Evolutionary conservation across 2,797 vertebrate genomes (phyloP).

Genomic region (Pagetopsis macropterus): DNA sequence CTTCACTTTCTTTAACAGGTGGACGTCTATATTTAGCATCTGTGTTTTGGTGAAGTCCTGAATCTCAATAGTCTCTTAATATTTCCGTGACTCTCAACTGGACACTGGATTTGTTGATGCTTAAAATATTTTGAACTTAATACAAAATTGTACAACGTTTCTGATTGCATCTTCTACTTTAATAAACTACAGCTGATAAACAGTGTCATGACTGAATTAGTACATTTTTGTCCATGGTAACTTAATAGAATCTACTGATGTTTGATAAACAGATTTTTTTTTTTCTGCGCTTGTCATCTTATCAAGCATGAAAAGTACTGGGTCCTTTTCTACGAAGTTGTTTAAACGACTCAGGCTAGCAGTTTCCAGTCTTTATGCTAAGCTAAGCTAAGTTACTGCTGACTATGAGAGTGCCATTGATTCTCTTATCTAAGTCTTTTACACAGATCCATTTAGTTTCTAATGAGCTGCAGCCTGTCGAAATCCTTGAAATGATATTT

Average conservation of each 20-base stretch:
- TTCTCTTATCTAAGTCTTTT: background rate
- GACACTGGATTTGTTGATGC: slow-evolving; percentile 6
- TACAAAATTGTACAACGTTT: background rate
- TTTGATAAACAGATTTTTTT: background rate
- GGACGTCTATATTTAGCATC: slow-evolving; percentile 10
- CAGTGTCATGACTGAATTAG: background rate
- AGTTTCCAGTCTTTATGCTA: background rate
- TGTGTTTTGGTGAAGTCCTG: slow-evolving; percentile 3
- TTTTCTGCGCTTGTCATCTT: background rate
- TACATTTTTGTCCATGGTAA: background rate
- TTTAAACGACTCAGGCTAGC: background rate
- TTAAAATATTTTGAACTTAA: background rate
- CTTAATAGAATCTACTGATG: background rate
- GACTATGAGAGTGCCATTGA: background rate
- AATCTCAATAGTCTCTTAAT: background rate
- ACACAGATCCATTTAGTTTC: background rate
- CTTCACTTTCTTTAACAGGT: background rate
- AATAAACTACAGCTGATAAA: background rate
- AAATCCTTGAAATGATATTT: background rate
- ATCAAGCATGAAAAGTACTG: background rate
- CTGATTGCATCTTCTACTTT: background rate
- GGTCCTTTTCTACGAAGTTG: background rate
- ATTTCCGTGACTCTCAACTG: background rate
- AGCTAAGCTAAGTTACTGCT: slow-evolving; percentile 2
- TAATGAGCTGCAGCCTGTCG: background rate